These are phyloP conservation scores for Sylvilagus floridanus DNA, from an alignment of 2,797 vertebrate species.

Conservation along the genomic window DNA sequence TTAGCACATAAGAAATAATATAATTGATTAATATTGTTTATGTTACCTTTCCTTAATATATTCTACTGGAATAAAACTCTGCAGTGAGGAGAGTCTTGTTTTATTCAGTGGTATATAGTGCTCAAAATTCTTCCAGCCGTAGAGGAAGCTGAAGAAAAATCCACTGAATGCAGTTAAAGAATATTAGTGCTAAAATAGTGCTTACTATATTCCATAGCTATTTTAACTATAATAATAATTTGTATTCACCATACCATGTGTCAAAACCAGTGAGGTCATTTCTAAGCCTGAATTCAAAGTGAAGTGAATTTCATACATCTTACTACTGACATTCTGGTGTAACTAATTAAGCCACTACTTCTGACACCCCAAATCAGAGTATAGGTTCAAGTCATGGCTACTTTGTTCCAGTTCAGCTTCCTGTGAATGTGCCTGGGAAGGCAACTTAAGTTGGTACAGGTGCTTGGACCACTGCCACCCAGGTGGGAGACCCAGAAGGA, in stretches of 20 bases:
- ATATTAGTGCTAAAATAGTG: neutral
- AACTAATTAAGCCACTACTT: too few relatives aligned
- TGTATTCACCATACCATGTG: neutral
- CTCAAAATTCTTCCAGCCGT: neutral
- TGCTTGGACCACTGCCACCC: too few relatives aligned
- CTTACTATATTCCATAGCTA: neutral
- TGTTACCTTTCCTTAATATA: neutral
- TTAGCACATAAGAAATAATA: neutral
- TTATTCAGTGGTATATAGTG: neutral
- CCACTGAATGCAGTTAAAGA: neutral
- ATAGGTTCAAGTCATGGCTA: too few relatives aligned
- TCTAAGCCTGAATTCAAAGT: neutral
- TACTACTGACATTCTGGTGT: neutral
- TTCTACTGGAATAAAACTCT: neutral
- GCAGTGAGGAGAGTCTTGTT: neutral
- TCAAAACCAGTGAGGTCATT: neutral
- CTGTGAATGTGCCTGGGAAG: too few relatives aligned
- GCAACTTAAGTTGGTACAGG: too few relatives aligned
- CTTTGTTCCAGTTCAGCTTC: too few relatives aligned
- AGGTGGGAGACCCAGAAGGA: too few relatives aligned
- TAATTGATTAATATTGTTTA: neutral
- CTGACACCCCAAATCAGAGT: too few relatives aligned
- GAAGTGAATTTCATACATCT: neutral
- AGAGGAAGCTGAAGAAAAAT: neutral
- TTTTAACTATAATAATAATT: neutral